These are phyloP conservation scores for Pao palembangensis DNA, from an alignment of 2,113 vertebrate genomes.

Conservation along the genomic window DNA sequence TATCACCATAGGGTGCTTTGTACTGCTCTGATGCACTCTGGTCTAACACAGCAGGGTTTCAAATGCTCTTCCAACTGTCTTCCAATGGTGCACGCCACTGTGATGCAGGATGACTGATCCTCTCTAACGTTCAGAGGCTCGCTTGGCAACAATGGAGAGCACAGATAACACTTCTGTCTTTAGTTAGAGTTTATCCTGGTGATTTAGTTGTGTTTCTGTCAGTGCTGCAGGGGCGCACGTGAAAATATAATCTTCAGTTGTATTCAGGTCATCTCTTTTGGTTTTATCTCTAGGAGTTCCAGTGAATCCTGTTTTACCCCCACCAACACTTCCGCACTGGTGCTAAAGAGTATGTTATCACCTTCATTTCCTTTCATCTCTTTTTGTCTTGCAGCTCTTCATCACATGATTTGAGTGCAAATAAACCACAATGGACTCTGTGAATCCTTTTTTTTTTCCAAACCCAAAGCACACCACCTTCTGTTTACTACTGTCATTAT, in stretches of 20 bases:
- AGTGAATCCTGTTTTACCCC: slow-evolving; percentile 12
- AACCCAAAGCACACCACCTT: neutral
- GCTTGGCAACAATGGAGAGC: neutral
- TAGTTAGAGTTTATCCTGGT: slow-evolving; percentile 4
- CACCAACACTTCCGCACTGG: slow-evolving; percentile 37
- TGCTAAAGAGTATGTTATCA: slow-evolving; percentile 64
- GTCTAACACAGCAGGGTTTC: slow-evolving; percentile 17
- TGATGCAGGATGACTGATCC: slow-evolving; percentile 29
- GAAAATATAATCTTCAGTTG: slow-evolving; percentile 12
- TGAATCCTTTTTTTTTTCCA: slow-evolving; percentile 15
- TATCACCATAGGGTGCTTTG: slow-evolving; percentile 10
- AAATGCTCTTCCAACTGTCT: slow-evolving; percentile 8
- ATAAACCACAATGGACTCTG: slow-evolving; percentile 64
- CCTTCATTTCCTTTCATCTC: slow-evolving; percentile 42
- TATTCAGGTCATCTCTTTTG: neutral
- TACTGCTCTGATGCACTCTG: slow-evolving; percentile 10
- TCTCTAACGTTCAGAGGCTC: slow-evolving; percentile 1
- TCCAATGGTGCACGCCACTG: slow-evolving; percentile 32
- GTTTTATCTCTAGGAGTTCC: slow-evolving; percentile 7
- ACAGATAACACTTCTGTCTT: neutral
- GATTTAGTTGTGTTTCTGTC: slow-evolving; percentile 15
- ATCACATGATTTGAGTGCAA: slow-evolving; percentile 71
- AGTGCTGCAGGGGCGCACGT: slow-evolving; percentile 9
- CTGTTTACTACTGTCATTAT: neutral
- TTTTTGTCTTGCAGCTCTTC: slow-evolving; percentile 57